These are phyloP conservation scores for Montifringilla adamsi DNA, from an alignment of 2,113 vertebrate genomes.

Conservation along the genomic window DNA sequence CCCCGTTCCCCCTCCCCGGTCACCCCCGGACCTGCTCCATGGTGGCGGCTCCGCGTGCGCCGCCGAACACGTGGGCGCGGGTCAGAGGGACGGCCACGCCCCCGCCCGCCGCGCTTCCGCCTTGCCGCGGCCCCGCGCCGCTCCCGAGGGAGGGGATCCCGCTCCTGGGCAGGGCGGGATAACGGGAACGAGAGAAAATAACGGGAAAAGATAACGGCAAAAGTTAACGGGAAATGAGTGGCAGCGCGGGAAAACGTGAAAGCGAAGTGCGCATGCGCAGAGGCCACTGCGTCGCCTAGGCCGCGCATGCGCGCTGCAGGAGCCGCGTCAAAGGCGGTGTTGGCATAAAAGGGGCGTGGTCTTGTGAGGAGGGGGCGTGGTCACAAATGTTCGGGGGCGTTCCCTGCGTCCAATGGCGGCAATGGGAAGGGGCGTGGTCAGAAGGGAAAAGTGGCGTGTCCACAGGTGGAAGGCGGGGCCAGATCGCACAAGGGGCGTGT, in stretches of 20 bases:
- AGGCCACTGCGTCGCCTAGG: too few species aligned
- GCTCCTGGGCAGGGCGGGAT: neutral
- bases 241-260: neutral
- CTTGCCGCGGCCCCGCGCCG: neutral
- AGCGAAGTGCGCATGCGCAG: neutral
- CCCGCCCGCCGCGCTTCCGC: neutral
- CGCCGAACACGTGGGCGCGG: neutral
- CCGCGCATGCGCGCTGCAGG: neutral
- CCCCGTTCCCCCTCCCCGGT: neutral
- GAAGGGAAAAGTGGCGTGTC: accelerated
- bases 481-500: too few species aligned
- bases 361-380: neutral
- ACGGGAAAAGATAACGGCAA: neutral
- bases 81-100: neutral
- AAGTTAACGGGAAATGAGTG: neutral
- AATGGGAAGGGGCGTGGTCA: neutral
- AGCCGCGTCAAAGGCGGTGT: accelerated
- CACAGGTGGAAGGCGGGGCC: accelerated
- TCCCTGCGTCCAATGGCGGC: neutral
- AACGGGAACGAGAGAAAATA: neutral
- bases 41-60: neutral
- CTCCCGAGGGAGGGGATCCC: neutral
- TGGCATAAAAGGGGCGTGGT: neutral
- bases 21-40: neutral
- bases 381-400: accelerated